Evolutionary conservation across 2,888 invertebrate species (phyloP), one percentile per base, ranked within the genome.

Genomic region (Nebria brevicollis): DNA sequence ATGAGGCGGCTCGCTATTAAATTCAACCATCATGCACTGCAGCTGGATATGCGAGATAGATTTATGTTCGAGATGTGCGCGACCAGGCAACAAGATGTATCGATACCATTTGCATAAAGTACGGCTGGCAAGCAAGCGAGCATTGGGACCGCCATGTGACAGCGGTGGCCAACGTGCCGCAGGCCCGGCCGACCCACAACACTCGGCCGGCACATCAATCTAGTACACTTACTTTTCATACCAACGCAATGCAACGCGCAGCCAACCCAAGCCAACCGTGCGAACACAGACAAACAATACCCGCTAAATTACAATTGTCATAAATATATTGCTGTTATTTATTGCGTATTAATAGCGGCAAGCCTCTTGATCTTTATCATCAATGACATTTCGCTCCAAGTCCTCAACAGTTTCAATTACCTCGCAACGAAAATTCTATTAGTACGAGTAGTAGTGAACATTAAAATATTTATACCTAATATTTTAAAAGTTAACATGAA

Each of bases 1-100:
- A 86, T 84, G 85, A 81, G 54, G 81, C 80, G 72, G 75, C 66
- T 75, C 43, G 75, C 80, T 80, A 80, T 80, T 80, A 80, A 80
- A 80, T 80, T 75, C 72, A 68, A 75, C 80, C 70, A 68, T 70
- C 75, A 80, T 80, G 80, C 75, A 70, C 43, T 80, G 80, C 80
- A 80, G 75, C 80, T 80, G 80, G 54, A 70, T 54, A 74, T 73
- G 75, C 75, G 75, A 80, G 80, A 80, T 80, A 80, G 80, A 80
- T 80, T 80, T 80, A 80, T 80, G 70, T 68, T 1, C 25, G 70
- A 20, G 70, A 70, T 66, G 64, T 54, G 54, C 79, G 72, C 43
- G 66, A 66, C 41, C 34, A 34, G 78, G 75, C 75, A 15, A 72
- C 78, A 80, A 80, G 80, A 80, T 80, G 80, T 80, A 80, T 80